Conservation (phyloP, 2,113 vertebrate species). For the Riparia riparia region DNA sequence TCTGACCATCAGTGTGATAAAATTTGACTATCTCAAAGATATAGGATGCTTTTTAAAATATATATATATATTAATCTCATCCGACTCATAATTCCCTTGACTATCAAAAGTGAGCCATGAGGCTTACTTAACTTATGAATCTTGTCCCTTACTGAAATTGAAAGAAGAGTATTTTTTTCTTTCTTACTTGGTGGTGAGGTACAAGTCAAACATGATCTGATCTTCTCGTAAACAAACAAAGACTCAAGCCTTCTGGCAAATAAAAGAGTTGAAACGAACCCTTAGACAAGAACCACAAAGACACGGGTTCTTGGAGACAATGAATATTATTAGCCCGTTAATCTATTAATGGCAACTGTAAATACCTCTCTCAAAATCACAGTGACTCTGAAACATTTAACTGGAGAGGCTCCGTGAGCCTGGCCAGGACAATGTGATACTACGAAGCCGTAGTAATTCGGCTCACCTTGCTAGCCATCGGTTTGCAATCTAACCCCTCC, state of each 20-base stretch:
- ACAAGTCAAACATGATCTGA: not conserved
- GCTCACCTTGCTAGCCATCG: constrained; percentile 7
- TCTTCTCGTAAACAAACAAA: not conserved
- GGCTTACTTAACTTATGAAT: constrained; percentile 12
- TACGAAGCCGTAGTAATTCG: not conserved
- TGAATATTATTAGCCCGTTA: not conserved
- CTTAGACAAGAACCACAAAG: not conserved
- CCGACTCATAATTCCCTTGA: not conserved
- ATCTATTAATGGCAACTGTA: constrained; percentile 28
- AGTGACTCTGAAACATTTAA: not conserved
- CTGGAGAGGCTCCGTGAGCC: not conserved
- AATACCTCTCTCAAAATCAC: constrained; percentile 31
- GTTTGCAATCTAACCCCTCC: constrained; percentile 18
- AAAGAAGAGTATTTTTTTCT: not conserved
- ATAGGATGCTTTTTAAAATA: not conserved
- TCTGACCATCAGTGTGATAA: constrained; percentile 49
- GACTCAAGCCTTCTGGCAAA: not conserved
- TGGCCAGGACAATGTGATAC: not conserved
- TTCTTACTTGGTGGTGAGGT: not conserved
- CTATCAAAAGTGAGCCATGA: not conserved
- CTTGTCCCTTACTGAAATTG: not conserved
- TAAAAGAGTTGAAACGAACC: not conserved
- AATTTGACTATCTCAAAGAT: constrained; percentile 23
- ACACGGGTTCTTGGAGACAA: not conserved
- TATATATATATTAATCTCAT: not conserved